Evolutionary conservation across 2,888 invertebrate species (phyloP).

Genomic region (Polia nebulosa): DNA sequence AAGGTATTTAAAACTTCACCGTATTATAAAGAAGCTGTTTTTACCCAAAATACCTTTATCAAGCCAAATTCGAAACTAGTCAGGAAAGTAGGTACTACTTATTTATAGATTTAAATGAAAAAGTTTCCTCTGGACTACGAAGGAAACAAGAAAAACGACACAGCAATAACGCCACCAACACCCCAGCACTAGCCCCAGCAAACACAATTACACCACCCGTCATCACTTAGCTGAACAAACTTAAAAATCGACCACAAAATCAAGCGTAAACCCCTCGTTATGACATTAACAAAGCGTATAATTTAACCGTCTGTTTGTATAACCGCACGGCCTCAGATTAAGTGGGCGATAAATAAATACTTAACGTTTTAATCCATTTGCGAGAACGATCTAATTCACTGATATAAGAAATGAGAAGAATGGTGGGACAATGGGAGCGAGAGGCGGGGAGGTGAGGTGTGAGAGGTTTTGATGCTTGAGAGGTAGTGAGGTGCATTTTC

Average conservation of each 20-base stretch:
- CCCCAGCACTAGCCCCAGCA: constrained; percentile 34
- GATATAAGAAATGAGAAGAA: constrained; percentile 81
- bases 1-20: too few species aligned
- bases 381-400: constrained; percentile 82
- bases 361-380: constrained; percentile 88
- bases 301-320: constrained; percentile 86
- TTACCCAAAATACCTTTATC: too few species aligned
- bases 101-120: too few species aligned
- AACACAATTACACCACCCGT: constrained; percentile 61
- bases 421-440: constrained; percentile 72
- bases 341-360: constrained; percentile 88
- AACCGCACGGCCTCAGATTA: constrained; percentile 85
- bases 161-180: constrained; percentile 1
- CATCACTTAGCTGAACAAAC: constrained; percentile 59
- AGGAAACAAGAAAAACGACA: neutral
- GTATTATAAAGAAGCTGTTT: too few species aligned
- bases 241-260: constrained; percentile 64
- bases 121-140: too few species aligned
- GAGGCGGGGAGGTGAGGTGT: constrained; percentile 10
- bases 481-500: neutral
- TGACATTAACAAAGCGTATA: constrained; percentile 83
- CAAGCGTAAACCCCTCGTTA: constrained; percentile 62
- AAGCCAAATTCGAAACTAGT: too few species aligned
- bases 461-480: constrained; percentile 70
- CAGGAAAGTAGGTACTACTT: too few species aligned